Evolutionary conservation across 1,140 invertebrate genomes (phyloP).

Genomic region (Neotoxoptera formosana): DNA sequence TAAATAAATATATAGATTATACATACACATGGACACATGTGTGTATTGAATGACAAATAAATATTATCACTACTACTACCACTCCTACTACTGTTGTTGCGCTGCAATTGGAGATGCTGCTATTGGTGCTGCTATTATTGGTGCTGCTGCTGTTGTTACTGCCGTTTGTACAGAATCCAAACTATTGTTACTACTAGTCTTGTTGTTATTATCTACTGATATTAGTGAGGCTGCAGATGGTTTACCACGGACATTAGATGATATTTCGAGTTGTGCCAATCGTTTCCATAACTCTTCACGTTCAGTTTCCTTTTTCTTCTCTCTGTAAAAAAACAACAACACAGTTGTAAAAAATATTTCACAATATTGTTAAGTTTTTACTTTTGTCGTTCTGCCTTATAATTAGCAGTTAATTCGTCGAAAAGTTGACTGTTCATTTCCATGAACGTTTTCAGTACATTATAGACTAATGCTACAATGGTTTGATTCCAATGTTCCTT

Average conservation of each 20-base stretch:
- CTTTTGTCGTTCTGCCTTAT: slow-evolving; percentile 97
- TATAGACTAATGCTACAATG: slow-evolving; percentile 98
- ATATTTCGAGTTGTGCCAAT: slow-evolving; percentile 83
- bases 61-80: background rate
- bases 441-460: slow-evolving; percentile 99
- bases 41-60: slow-evolving; percentile 13
- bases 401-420: slow-evolving; percentile 97
- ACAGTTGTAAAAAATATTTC: background rate
- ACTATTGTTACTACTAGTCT: slow-evolving; percentile 44
- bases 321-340: slow-evolving; percentile 69
- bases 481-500: slow-evolving; percentile 99
- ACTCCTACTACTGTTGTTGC: background rate
- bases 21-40: background rate
- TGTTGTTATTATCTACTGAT: slow-evolving; percentile 33
- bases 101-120: background rate
- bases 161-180: background rate
- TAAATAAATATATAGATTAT: slow-evolving; percentile 30
- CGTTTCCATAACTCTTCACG: slow-evolving; percentile 94
- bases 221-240: slow-evolving; percentile 57
- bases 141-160: background rate
- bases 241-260: slow-evolving; percentile 61
- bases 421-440: slow-evolving; percentile 99
- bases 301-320: slow-evolving; percentile 93
- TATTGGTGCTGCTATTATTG: background rate
- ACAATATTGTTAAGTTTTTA: slow-evolving; percentile 67